phyloP scores from a whole-genome alignment of 1,140 invertebrate genomes.

The Polypedilum vanderplanki region DNA sequence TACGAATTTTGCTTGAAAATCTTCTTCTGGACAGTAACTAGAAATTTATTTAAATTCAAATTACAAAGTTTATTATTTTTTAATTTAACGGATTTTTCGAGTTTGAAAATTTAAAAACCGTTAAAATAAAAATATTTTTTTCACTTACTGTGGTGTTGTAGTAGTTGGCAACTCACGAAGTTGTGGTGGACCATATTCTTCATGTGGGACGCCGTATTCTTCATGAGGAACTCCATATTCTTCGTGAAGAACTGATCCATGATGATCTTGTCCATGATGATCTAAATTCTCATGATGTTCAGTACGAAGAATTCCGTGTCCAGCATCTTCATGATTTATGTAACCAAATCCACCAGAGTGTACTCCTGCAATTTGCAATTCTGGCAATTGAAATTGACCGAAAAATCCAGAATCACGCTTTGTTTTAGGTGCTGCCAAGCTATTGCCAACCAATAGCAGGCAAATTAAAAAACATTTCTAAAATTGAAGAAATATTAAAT shows the following conservation, averaged over 20 bases:
- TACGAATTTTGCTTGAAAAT: constrained; percentile 35
- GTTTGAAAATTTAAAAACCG: background rate
- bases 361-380: too few relatives aligned
- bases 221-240: constrained; percentile 31
- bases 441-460: background rate
- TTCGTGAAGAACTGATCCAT: constrained; percentile 28
- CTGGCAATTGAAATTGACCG: background rate
- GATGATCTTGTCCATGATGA: constrained; percentile 22
- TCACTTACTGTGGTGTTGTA: background rate
- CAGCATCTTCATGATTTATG: background rate
- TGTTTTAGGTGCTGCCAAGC: background rate
- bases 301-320: background rate
- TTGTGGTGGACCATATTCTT: constrained; percentile 25
- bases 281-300: background rate
- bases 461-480: background rate
- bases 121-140: background rate
- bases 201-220: background rate
- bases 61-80: background rate
- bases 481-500: background rate
- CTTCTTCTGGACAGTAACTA: background rate
- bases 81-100: too few relatives aligned
- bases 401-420: background rate
- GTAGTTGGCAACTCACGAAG: constrained; percentile 30
- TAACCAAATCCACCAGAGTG: too few relatives aligned
- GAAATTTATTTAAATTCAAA: background rate